Evolutionary conservation across 2,888 invertebrate species (phyloP), one percentile per base, ranked within the genome.

Genomic region (Nomada hirtipes): DNA sequence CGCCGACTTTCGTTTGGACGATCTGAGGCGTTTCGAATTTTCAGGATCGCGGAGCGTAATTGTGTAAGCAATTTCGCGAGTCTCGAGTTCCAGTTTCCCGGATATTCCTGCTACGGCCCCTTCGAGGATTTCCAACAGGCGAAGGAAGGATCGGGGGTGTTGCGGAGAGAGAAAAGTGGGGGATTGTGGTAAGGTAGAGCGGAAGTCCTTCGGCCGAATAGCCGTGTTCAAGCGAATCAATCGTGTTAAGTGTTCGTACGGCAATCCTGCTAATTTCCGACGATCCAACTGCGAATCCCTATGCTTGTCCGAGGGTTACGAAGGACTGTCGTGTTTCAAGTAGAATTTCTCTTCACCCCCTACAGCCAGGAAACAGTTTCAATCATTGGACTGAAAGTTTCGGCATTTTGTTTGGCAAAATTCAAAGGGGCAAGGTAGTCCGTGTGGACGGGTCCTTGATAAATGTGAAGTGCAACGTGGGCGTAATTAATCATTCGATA

Each of bases 181-280:
- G 36, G 69, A 52, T 11, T 53, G 64, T 53, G 65, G 67, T 65
- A 61, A 47, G 68, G 75, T 57, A 53, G 20, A 47, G 42, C 75
- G 82, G 73, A 72, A 77, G 82, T 81, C 84, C 80, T 78, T 61
- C 11, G 80, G 64, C 55, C 72, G 79, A 84, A 82, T 80, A 74
- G 79, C 71, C 76, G 81, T 76, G 77, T 87, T 87, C 85, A 65
- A 50, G 75, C 36, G 79, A 86, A 86, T 86, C 86, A 86, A 86
- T 86, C 86, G 87, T 82, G 86, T 82, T 84, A 86, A 86, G 84
- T 86, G 86, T 79, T 82, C 82, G 86, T 82, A 86, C 84, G 78
- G 77, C 82, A 84, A 84, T 84, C 84, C 82, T 70, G 79, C 79
- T 86, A 86, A 86, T 86, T 86, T 86, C 87, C 77, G 71, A 68